Percentiles rank a stretch among this genome's conserved stretches.
These are phyloP conservation scores for Serilophus lunatus DNA, from an alignment of 2,113 vertebrate genomes.

Conservation along the genomic window DNA sequence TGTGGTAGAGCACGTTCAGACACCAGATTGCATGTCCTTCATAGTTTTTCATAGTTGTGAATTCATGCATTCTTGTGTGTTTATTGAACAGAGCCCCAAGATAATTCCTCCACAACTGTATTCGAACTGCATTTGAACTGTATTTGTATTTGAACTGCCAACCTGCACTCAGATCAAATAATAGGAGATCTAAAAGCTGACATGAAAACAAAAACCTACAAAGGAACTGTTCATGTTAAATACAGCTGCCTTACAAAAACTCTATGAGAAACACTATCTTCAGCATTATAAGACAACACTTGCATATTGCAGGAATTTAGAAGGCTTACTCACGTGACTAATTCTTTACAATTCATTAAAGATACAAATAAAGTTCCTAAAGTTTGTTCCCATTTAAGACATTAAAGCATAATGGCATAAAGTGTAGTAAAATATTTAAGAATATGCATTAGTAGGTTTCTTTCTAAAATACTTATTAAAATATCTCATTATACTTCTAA, in stretches of 20 bases:
- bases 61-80: background rate
- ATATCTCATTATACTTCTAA: background rate
- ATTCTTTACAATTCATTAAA: slow-evolving; percentile 1
- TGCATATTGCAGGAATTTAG: slow-evolving; percentile 11
- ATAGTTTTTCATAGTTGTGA: background rate
- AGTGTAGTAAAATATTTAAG: background rate
- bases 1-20: background rate
- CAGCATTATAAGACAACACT: background rate
- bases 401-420: background rate
- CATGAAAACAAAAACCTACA: background rate
- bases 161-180: background rate
- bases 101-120: background rate
- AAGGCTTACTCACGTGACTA: background rate
- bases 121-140: background rate
- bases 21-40: background rate
- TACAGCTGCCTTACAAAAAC: background rate
- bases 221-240: background rate
- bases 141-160: background rate
- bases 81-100: background rate
- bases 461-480: background rate
- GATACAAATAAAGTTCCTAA: background rate
- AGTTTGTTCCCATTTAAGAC: background rate
- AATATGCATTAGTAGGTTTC: background rate
- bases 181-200: background rate
- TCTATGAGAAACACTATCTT: background rate